Conservation (phyloP, 2,888 invertebrate genomes). For the Orthosia cruda region DNA sequence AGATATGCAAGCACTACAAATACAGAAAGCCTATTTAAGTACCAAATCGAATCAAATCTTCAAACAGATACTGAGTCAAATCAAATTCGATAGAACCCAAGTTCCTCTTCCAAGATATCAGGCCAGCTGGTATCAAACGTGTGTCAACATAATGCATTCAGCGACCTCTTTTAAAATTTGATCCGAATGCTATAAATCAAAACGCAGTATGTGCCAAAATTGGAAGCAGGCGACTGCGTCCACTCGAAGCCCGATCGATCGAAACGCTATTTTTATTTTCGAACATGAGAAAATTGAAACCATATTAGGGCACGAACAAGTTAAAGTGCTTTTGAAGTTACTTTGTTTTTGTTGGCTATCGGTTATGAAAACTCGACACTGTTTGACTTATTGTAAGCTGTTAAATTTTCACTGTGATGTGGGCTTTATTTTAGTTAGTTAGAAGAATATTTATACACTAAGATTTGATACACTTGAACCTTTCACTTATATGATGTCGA, state of each 20-base stretch:
- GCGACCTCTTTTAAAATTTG: constrained; percentile 4
- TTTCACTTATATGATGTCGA: too few species aligned
- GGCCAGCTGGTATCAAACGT: neutral
- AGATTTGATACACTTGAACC: too few species aligned
- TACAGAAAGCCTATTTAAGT: too few species aligned
- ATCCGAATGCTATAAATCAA: constrained; percentile 33
- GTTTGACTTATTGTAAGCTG: neutral
- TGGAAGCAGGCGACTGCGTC: neutral
- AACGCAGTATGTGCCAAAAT: constrained; percentile 36
- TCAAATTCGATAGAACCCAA: neutral
- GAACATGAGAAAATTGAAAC: constrained; percentile 34
- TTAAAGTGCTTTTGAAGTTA: constrained; percentile 33
- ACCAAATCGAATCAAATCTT: neutral
- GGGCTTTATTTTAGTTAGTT: too few species aligned
- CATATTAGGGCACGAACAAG: constrained; percentile 40
- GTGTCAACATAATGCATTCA: neutral
- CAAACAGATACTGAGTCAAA: neutral
- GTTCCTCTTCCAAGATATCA: neutral
- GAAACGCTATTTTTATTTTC: constrained; percentile 47
- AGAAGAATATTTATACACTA: too few species aligned
- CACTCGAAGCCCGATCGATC: constrained; percentile 36
- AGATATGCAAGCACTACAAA: too few species aligned
- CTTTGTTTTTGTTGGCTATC: constrained; percentile 6
- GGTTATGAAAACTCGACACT: neutral
- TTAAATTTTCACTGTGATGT: neutral